Base-by-base conservation (phyloP, 1,140 invertebrate genomes). In the Bombus waltoni region DNA sequence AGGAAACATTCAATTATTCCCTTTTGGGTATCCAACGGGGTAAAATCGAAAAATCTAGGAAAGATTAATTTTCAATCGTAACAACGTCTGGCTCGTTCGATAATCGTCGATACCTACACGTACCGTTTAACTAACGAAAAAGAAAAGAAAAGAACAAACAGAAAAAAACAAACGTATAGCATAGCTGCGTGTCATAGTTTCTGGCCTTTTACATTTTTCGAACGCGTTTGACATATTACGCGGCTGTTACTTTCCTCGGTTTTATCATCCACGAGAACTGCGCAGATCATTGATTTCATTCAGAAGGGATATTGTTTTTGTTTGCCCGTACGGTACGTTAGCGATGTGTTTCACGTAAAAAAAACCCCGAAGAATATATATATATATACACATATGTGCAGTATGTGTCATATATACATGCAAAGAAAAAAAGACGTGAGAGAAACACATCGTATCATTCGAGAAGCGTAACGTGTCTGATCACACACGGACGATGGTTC, bases 111-210 rank as follows among this genome's bases (percentile, higher is more conserved):
- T 62, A 44, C 79, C 80, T 53, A 40, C 82, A 79, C 71, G 83
- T 76, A 75, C 81, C 66, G 74, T 87, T 85, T 72, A 80, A 77
- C 66, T 40, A 65, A 78, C 15, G 38, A 42, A 78, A 59, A 40
- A 3, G 25, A 40, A 75, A 38, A 57, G 22, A 32, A 32, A 66
- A 66, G 15, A 32, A 66, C n/a, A 66, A 18, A 66, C 15, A 35
- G 65, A 35, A 35, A 62, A 84, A 47, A 81, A 57, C 42, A 79
- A 79, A 85, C 72, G 32, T 76, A 85, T 88, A 90, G 82, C 81
- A 85, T 90, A 90, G 89, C 86, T 90, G 86, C 89, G 89, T 88
- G 73, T 90, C 81, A 88, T 88, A 87, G 89, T 91, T 91, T 78
- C 57, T 91, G 89, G 89, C 89, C 89, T 91, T 81, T 88, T 84